phyloP scores from a whole-genome alignment of 2,888 invertebrate genomes.

The Pedicia rivosa region DNA sequence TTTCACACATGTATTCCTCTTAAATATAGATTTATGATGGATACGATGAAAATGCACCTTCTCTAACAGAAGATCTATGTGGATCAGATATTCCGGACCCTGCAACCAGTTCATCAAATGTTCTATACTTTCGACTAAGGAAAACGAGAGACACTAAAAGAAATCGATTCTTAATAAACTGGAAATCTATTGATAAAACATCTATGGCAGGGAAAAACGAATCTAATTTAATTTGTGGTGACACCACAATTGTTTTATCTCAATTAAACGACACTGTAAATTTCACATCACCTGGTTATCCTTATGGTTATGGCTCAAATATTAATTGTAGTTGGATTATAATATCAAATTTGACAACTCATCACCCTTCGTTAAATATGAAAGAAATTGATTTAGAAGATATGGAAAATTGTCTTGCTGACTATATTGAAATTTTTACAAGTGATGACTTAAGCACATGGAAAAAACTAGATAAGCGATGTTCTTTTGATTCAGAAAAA shows the following conservation, averaged over 20 bases:
- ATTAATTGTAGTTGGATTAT: slow-evolving; percentile 62
- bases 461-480: slow-evolving; percentile 36
- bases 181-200: slow-evolving; percentile 18
- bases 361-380: slow-evolving; percentile 44
- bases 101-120: slow-evolving; percentile 45
- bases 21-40: slow-evolving; percentile 50
- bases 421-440: slow-evolving; percentile 44
- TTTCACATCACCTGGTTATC: slow-evolving; percentile 63
- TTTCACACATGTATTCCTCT: too few species aligned
- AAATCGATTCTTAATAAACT: slow-evolving; percentile 11
- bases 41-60: slow-evolving; percentile 43
- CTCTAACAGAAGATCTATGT: slow-evolving; percentile 13
- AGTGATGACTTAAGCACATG: slow-evolving; percentile 35
- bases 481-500: slow-evolving; percentile 31
- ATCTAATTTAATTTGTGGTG: slow-evolving; percentile 15
- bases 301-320: slow-evolving; percentile 42
- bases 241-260: slow-evolving; percentile 19
- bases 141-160: not conserved
- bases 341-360: slow-evolving; percentile 36
- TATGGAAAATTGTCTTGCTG: slow-evolving; percentile 36
- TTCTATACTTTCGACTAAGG: slow-evolving; percentile 34
- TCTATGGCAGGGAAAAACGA: slow-evolving; percentile 13
- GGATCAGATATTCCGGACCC: slow-evolving; percentile 28
- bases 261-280: slow-evolving; percentile 12
- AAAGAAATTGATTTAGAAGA: slow-evolving; percentile 43